Evolutionary conservation across 1,140 invertebrate genomes (phyloP), one percentile per base, ranked within the genome.

Genomic region (Ceratina japonica): DNA sequence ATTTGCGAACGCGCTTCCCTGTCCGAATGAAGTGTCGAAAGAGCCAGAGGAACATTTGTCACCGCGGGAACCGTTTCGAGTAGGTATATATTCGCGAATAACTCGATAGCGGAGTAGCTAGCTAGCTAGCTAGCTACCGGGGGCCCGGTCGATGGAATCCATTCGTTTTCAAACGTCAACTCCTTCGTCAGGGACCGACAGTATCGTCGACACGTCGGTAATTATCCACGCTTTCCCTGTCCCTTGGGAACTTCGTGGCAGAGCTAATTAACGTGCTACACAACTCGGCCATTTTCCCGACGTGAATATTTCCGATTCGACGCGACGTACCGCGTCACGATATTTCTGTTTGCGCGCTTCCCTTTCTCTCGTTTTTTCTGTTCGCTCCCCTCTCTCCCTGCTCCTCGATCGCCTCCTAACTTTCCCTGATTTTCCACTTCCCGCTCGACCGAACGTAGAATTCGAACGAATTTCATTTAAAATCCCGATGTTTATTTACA

Each of bases 171-270:
- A 74, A 81, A 74, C 71, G 82, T 85, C 82, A 85, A 62, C 80
- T 85, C 79, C 83, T 85, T 85, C 82, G 82, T 84, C 83, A 77
- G 82, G 63, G 73, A 77, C 69, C 83, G 82, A 84, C 82, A 77
- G 73, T 85, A 75, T 84, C 83, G 83, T 84, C 79, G 83, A 85
- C 83, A 84, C 83, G 79, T 85, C 70, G 59, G 82, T 85, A 84
- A 85, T 85, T 85, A 85, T 85, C 79, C 80, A 70, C 79, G 74
- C 69, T 81, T 84, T 59, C 73, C 79, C 52, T 54, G 68, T 81
- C 83, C 83, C 79, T 85, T 77, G 79, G 74, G 83, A 84, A 65
- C 24, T 84, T 59, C 61, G 69, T 78, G 82, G 74, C 82, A 76
- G 70, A 54, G 78, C 82, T 85, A 85, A 85, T 85, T 85, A 85